Conservation (phyloP, 2,888 invertebrate species). For the Andrena marginata region DNA sequence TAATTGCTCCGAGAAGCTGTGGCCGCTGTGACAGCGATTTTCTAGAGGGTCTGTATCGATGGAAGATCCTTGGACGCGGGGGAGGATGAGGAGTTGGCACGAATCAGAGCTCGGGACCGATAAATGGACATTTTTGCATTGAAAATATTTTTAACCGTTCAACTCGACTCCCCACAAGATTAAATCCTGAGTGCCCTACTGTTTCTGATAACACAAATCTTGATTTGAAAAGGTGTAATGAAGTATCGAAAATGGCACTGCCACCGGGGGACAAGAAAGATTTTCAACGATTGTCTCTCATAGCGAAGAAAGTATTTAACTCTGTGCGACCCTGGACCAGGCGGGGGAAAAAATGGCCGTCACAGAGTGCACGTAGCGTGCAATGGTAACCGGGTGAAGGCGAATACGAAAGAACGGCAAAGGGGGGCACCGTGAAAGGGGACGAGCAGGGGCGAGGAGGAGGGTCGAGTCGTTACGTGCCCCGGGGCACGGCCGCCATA, state of each 20-base stretch:
- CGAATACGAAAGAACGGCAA: constrained; percentile 27
- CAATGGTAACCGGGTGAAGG: constrained; percentile 49
- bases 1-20: background rate
- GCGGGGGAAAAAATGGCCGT: constrained; percentile 44
- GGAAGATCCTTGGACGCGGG: background rate
- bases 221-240: too few species aligned
- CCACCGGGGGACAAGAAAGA: too few species aligned
- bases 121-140: too few species aligned
- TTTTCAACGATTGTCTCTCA: too few species aligned
- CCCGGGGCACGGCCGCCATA: constrained; percentile 75
- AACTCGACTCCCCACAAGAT: too few species aligned
- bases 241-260: too few species aligned
- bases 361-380: constrained; percentile 43
- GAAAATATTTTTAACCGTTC: too few species aligned
- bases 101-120: too few species aligned
- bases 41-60: background rate
- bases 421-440: constrained; percentile 36
- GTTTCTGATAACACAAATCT: too few species aligned
- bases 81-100: background rate
- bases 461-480: constrained; percentile 64
- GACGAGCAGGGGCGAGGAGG: constrained; percentile 42
- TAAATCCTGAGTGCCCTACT: too few species aligned
- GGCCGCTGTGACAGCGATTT: background rate
- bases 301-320: too few species aligned
- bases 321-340: background rate